A percentile compares a stretch with the other conserved stretches of the same genome.
These are phyloP conservation scores for Hyposmocoma kahamanoa DNA, from an alignment of 1,140 invertebrate species.

Conservation along the genomic window DNA sequence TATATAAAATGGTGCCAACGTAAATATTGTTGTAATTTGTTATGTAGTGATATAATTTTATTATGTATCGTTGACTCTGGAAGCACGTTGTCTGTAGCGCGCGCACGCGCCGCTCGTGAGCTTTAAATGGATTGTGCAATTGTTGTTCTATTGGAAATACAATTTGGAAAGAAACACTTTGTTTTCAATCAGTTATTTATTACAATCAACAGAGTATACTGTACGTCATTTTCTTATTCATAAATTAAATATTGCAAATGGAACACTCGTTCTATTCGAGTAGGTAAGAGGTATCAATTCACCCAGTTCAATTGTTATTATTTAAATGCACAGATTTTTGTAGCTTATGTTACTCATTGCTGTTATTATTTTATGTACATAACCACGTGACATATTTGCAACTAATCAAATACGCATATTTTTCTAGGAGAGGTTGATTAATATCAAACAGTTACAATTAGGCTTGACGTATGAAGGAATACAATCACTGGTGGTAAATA, in stretches of 20 bases:
- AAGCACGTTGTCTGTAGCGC: conserved; percentile 33
- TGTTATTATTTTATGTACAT: no score
- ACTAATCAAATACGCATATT: no score
- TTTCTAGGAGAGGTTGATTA: no score
- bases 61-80: conserved; percentile 65
- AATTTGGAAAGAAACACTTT: conserved; percentile 48
- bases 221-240: conserved; percentile 1
- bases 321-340: no score
- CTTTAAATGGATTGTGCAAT: conserved; percentile 67
- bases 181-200: conserved; percentile 14
- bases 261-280: neutral
- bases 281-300: no score
- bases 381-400: no score
- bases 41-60: conserved; percentile 70
- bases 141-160: conserved; percentile 69
- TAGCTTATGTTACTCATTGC: no score
- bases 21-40: conserved; percentile 72
- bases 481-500: no score
- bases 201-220: conserved; percentile 1
- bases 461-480: no score
- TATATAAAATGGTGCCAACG: conserved; percentile 71
- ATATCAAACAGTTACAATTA: no score
- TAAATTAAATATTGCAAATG: no score
- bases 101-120: conserved; percentile 34
- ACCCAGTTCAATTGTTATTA: no score